A percentile compares a stretch with the other conserved stretches of the same genome.
Conservation (phyloP, 92 coral and sea anemone species). For the Metridium senile region DNA sequence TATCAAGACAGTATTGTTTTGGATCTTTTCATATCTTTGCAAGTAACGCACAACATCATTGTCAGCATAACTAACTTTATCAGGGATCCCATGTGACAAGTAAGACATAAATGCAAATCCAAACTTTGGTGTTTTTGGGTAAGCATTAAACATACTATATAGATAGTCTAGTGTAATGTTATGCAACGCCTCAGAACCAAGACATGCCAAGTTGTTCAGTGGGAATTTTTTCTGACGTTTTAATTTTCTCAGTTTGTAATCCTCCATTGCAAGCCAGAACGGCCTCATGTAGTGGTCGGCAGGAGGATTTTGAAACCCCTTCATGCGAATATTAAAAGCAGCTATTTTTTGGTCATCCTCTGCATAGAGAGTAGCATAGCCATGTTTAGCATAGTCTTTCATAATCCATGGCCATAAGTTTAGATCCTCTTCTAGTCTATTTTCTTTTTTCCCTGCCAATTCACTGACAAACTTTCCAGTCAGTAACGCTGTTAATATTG, state of each 20-base stretch:
- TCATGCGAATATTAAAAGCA: conserved; percentile 61
- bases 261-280: conserved; percentile 76
- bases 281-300: conserved; percentile 78
- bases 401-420: conserved; percentile 77
- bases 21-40: conserved; percentile 46
- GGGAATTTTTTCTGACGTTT: conserved; percentile 49
- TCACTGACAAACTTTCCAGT: conserved; percentile 68
- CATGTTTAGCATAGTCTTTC: conserved; percentile 58
- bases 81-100: conserved; percentile 78
- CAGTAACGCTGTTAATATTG: conserved; percentile 65
- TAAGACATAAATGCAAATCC: conserved; percentile 74
- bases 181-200: conserved; percentile 64
- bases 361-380: conserved; percentile 71
- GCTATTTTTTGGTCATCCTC: conserved; percentile 80
- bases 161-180: conserved; percentile 68
- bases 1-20: conserved; percentile 62
- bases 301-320: conserved; percentile 55
- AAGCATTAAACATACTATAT: conserved; percentile 54
- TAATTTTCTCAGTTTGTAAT: conserved; percentile 48
- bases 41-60: conserved; percentile 66
- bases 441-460: conserved; percentile 17
- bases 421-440: conserved; percentile 15
- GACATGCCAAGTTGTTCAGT: conserved; percentile 54
- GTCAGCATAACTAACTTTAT: conserved; percentile 76
- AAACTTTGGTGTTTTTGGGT: conserved; percentile 66